Evolutionary conservation across 2,888 invertebrate species (phyloP).

Genomic region (Perizoma affinitatum): DNA sequence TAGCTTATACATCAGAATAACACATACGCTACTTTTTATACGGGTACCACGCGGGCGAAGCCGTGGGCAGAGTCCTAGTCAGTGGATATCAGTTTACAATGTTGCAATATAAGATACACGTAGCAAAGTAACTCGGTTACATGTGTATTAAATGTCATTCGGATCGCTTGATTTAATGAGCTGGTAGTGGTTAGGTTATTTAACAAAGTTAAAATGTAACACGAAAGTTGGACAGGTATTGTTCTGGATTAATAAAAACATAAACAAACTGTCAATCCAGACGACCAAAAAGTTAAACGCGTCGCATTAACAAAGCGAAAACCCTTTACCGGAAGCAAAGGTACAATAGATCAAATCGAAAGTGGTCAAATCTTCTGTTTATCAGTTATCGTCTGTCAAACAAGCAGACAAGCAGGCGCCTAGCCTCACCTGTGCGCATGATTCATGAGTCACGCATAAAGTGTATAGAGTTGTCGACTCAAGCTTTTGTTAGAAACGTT

Average conservation of each 20-base stretch:
- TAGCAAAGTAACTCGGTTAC: slow-evolving; percentile 13
- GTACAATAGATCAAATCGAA: not conserved
- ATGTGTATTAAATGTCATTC: slow-evolving; percentile 13
- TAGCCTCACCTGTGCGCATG: too few species aligned
- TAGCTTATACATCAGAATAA: too few species aligned
- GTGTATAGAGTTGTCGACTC: slow-evolving; percentile 6
- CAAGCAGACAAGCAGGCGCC: too few species aligned
- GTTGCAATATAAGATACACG: slow-evolving; percentile 22
- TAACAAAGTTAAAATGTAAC: too few species aligned
- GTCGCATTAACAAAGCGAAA: not conserved
- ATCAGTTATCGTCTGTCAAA: slow-evolving; percentile 11
- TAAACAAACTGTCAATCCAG: too few species aligned
- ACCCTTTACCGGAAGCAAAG: not conserved
- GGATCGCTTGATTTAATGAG: slow-evolving; percentile 7
- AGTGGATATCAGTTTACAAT: slow-evolving; percentile 21
- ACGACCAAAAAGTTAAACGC: too few species aligned
- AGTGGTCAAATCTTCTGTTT: slow-evolving; percentile 13
- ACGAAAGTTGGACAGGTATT: too few species aligned
- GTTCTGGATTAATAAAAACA: too few species aligned
- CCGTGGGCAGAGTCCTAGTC: too few species aligned
- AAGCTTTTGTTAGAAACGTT: slow-evolving; percentile 29
- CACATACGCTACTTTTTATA: too few species aligned
- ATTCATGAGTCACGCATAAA: slow-evolving; percentile 29
- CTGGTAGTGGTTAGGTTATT: not conserved
- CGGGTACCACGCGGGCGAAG: too few species aligned